These are phyloP conservation scores for Chlorops oryzae DNA, from an alignment of 1,140 invertebrate species.

Conservation along the genomic window DNA sequence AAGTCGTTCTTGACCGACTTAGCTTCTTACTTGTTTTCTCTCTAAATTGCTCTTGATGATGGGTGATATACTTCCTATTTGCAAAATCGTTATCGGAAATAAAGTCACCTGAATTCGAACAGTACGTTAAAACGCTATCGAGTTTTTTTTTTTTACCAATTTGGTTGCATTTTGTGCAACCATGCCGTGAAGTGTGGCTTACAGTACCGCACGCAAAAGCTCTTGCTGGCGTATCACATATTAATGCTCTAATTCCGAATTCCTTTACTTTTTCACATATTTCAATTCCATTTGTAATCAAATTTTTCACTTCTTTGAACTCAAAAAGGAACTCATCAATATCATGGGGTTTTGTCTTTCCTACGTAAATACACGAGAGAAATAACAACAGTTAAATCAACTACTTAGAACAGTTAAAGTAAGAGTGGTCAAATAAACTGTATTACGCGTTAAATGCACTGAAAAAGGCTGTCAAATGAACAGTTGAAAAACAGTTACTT, in stretches of 20 bases:
- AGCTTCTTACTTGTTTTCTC: no score
- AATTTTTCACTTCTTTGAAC: neutral
- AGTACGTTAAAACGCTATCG: neutral
- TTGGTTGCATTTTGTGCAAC: slow-evolving; percentile 6
- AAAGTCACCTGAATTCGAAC: neutral
- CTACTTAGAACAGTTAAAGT: no score
- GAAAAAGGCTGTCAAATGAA: no score
- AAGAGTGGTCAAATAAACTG: no score
- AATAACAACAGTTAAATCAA: no score
- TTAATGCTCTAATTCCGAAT: neutral
- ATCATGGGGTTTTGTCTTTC: no score
- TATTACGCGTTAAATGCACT: no score
- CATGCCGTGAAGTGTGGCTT: no score
- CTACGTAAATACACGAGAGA: no score
- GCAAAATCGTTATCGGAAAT: slow-evolving; percentile 1
- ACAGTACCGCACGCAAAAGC: no score
- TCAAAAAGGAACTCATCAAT: neutral
- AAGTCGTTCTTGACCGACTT: no score
- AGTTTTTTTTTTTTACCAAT: neutral
- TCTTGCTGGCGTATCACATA: slow-evolving; percentile 5
- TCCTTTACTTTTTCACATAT: neutral
- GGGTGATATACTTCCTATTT: neutral
- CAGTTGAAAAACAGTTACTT: no score
- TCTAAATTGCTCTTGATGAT: neutral
- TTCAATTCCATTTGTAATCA: neutral